Base-by-base conservation (phyloP, 2,797 vertebrate genomes). In the Poliocrania exsul region DNA sequence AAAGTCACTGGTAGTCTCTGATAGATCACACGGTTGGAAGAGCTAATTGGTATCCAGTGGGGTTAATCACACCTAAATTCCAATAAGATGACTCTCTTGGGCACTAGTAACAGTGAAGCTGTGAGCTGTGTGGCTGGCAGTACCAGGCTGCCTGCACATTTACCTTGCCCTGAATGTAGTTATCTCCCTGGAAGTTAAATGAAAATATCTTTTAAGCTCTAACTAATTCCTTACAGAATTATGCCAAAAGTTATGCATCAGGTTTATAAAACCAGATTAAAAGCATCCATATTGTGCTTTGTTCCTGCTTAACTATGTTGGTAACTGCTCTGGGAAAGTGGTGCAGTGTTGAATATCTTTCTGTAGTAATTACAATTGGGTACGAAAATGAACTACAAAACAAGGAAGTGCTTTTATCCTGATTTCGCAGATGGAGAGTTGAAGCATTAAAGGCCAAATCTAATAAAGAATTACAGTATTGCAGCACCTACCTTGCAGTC, bases 381-480 rank as follows among this genome's bases (percentile, higher is more conserved):
- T 87, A 81, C 82, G 79, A 96, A 94, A 94, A 95, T 82, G 78
- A 95, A 74, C 58, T 85, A 65, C 82, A 82, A 88, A 95, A 75
- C 75, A 92, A 47, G 47, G 60, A 94, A 91, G 60, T 70, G 72
- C 75, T 95, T 95, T 95, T 77, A 89, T 95, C 64, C 85, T 42
- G 19, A 44, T 91, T 82, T 91, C 73, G 20, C 90, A 94, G 85
- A 92, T 93, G 87, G 85, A 81, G 85, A 93, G 69, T 80, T 91
- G 91, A 93, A 91, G 77, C 53, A 77, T 61, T 91, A 91, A 95
- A 95, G 90, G 91, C 87, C 95, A 96, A 88, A 88, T 78, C 84
- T 94, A 93, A 96, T 94, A 89, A 96, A 93, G 86, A 87, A 95
- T 87, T 91, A 92, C 47, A 91, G 64, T 85, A 57, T 75, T 87